Evolutionary conservation across 1,140 invertebrate genomes (phyloP), one percentile per base, ranked within the genome.

Genomic region (Oryctes rhinoceros): DNA sequence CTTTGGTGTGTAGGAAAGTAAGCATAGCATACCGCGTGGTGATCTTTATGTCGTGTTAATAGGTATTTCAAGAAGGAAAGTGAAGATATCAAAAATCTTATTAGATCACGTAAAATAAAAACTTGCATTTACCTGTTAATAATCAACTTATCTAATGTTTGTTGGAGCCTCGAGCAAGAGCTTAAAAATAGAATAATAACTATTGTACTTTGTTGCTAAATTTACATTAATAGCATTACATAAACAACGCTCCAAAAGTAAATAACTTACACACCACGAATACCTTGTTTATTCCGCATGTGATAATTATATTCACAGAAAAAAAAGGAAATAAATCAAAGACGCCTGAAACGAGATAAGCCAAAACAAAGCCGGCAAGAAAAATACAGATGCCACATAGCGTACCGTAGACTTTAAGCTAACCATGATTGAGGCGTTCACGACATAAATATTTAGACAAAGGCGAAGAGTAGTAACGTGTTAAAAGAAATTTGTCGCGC

Each of bases 391-490:
- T 67, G 65, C 30, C 49, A 53, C 30, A 67, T 67, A 35, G 18
- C 3, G 20, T 18, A 35, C 65, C 5, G 0, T 67, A 67, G 65
- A 67, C 30, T 67, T 35, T 18, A 24, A 67, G 65, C 18, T 67
- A 67, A 67, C 49, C 49, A 53, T 53, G 49, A 53, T 53, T 53
- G 49, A 53, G 49, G 65, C 65, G 30, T 67, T 67, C 65, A 67
- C 65, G 20, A 67, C 18, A 35, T 67, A 67, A 67, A 67, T 67
- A 67, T 67, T 67, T 67, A 67, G 65, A 67, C 65, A 67, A 67
- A 67, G 30, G 5, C 65, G 18, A 67, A 67, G 65, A 35, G 65
- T 24, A 67, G 65, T 11, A 67, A 67, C 65, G 20, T 67, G 65
- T 20, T 11, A 35, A 67, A 24, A 24, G 65, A 67, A 24, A 67